These are phyloP conservation scores for Conomelus anceps DNA, from an alignment of 2,888 invertebrate species.

Conservation along the genomic window DNA sequence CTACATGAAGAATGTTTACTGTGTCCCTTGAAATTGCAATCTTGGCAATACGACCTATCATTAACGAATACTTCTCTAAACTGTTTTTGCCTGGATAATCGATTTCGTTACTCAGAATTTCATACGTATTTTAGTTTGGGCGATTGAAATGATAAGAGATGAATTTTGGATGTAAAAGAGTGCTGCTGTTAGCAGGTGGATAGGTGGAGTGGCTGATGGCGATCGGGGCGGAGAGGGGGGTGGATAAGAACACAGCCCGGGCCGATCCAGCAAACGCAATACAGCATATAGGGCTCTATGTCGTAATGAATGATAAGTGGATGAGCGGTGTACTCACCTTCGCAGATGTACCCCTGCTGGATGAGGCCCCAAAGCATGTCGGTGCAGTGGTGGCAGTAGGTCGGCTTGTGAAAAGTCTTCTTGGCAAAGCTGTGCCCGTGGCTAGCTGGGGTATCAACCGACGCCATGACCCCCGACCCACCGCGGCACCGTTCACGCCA, in stretches of 20 bases:
- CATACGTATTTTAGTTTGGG: neutral
- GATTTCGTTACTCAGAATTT: too few species aligned
- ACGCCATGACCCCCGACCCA: conserved; percentile 54
- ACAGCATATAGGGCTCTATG: too few species aligned
- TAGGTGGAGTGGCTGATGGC: neutral
- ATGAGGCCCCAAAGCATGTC: conserved; percentile 99
- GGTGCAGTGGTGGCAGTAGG: conserved; percentile 99
- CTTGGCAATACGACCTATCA: too few species aligned
- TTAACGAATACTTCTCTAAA: too few species aligned
- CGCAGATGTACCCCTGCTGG: conserved; percentile 99
- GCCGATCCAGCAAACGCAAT: conserved; percentile 19
- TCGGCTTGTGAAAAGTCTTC: conserved; percentile 99
- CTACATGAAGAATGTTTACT: too few species aligned
- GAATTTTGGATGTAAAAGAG: neutral
- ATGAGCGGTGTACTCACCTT: conserved; percentile 63
- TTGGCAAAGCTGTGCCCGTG: conserved; percentile 97
- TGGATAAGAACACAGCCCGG: conserved; percentile 24
- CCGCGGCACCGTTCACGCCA: conserved; percentile 53
- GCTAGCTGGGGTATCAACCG: conserved; percentile 42
- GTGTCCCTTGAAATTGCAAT: too few species aligned
- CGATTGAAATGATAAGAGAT: neutral
- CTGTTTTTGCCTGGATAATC: too few species aligned
- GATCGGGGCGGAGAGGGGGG: conserved; percentile 18
- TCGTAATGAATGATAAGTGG: neutral
- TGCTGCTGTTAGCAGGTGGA: neutral